Conservation (phyloP, 2,888 invertebrate species). For the Marronus borbonicus region DNA sequence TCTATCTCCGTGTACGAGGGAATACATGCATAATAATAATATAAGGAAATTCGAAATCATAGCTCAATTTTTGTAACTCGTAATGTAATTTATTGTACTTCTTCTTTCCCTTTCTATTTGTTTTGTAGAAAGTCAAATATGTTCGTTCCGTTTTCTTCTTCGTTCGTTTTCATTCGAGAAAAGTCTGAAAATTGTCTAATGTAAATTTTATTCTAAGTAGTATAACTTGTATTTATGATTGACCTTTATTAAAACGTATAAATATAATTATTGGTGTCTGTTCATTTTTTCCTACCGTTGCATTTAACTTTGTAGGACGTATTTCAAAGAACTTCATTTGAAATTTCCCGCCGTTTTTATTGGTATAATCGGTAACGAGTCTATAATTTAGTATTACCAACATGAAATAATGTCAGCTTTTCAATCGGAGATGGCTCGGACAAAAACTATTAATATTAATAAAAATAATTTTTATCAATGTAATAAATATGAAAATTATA, state of each 20-base stretch:
- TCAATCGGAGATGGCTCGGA: no score
- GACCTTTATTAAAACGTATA: conserved; percentile 52
- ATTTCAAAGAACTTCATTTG: no score
- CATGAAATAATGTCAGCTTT: no score
- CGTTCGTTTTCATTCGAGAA: conserved; percentile 47
- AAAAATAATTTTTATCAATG: no score
- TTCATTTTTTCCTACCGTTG: no score
- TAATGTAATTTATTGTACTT: conserved; percentile 36
- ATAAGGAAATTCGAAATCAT: conserved; percentile 56
- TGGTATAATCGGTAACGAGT: no score
- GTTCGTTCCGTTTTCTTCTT: conserved; percentile 12
- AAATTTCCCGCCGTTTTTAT: no score
- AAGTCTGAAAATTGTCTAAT: conserved; percentile 59
- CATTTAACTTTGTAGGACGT: no score
- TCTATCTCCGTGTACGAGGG: conserved; percentile 53
- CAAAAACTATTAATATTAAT: no score
- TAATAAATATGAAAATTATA: no score
- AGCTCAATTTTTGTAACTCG: conserved; percentile 64
- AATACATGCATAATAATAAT: conserved; percentile 49
- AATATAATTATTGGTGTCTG: conserved; percentile 25
- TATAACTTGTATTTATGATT: conserved; percentile 59
- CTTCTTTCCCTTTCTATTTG: conserved; percentile 32
- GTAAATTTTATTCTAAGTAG: conserved; percentile 58
- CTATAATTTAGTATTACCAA: no score
- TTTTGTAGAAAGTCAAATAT: not conserved